phyloP scores from a whole-genome alignment of 1,140 invertebrate genomes.

The Parasteatoda tepidariorum region DNA sequence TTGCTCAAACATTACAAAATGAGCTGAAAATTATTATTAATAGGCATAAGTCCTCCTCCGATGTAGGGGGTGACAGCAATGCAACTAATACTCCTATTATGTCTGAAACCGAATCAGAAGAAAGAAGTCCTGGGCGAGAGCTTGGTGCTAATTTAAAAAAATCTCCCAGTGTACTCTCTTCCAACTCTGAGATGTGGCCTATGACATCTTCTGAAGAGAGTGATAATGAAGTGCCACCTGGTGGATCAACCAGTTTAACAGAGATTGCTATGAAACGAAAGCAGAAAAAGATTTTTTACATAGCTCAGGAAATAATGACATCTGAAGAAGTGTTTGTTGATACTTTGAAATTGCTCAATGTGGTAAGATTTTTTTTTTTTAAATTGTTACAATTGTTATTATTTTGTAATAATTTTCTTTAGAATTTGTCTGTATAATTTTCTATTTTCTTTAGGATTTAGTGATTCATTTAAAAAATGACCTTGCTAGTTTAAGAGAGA shows the following conservation, averaged over 20 bases:
- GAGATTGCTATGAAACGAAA: conserved; percentile 61
- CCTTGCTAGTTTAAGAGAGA: no score
- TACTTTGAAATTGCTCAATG: conserved; percentile 77
- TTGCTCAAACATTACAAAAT: conserved; percentile 46
- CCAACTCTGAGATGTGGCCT: conserved; percentile 61
- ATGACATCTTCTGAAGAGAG: conserved; percentile 61
- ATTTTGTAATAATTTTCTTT: no score
- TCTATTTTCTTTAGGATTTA: no score
- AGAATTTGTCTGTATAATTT: no score
- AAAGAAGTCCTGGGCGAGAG: background rate
- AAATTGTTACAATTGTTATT: no score
- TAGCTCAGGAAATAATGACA: conserved; percentile 77
- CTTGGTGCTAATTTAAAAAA: background rate
- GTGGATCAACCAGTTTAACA: background rate
- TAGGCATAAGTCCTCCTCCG: conserved; percentile 37
- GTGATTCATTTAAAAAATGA: no score
- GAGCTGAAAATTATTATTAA: conserved; percentile 47
- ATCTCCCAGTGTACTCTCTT: conserved; percentile 27
- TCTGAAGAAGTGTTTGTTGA: conserved; percentile 80
- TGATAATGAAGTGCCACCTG: conserved; percentile 43
- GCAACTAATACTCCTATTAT: background rate
- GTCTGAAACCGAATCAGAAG: conserved; percentile 15
- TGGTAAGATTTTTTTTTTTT: conserved; percentile 69
- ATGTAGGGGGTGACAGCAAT: conserved; percentile 20
- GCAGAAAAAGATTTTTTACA: conserved; percentile 69